Evolutionary conservation across 23 tunicate genomes (phyloP).

Genomic region (Clavelina lepadiformis): DNA sequence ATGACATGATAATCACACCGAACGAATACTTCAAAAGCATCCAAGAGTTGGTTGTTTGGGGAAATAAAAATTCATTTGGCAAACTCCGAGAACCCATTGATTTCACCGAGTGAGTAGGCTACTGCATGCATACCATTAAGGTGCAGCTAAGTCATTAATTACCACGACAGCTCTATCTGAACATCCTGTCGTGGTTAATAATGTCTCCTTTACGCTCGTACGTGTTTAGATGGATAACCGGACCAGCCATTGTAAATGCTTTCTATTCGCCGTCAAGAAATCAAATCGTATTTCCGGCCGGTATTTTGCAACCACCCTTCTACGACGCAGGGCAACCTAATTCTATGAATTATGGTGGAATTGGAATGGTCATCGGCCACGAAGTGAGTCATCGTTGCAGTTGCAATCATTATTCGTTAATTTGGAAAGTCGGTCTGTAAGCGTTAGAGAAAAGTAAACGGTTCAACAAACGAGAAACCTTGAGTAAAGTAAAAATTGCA

Average conservation of each 20-base stretch:
- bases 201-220: background rate
- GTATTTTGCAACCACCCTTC: constrained; percentile 97
- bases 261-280: constrained; percentile 73
- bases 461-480: too few relatives aligned
- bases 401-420: too few relatives aligned
- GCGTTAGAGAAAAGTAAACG: too few relatives aligned
- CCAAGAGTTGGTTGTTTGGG: constrained; percentile 10
- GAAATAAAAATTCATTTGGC: constrained; percentile 2
- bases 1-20: constrained; percentile 5
- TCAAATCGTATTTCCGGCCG: constrained; percentile 94
- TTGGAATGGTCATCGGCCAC: constrained; percentile 98
- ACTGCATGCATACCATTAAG: too few relatives aligned
- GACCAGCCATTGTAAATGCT: constrained; percentile 94
- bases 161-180: too few relatives aligned
- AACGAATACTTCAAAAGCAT: constrained; percentile 39
- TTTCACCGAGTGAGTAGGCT: constrained; percentile 71
- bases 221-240: constrained; percentile 76
- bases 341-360: constrained; percentile 98
- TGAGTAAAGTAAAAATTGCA: too few relatives aligned
- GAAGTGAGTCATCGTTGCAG: too few relatives aligned
- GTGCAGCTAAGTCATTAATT: too few relatives aligned
- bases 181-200: background rate
- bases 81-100: constrained; percentile 52
- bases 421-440: too few relatives aligned
- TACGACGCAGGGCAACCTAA: constrained; percentile 81